Percentiles rank a stretch among this genome's conserved stretches.
Evolutionary conservation across 64 coral and sea anemone species (phyloP).

Genomic region (Montipora capricornis): DNA sequence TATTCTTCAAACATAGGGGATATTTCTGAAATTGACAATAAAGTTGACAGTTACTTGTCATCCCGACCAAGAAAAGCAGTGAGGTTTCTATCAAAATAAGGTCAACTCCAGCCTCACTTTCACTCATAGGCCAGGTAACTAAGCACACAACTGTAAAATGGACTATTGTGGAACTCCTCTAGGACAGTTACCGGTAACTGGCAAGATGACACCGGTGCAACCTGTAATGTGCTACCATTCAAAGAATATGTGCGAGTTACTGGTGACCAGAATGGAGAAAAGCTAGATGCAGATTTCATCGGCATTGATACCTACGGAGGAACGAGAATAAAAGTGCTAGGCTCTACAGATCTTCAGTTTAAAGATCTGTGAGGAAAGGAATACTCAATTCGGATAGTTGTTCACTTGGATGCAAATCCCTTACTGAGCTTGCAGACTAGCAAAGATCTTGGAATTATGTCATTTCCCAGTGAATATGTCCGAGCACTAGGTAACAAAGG

Average conservation of each 20-base stretch:
- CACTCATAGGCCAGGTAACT: too few species aligned
- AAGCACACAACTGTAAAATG: too few species aligned
- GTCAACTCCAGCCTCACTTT: too few species aligned
- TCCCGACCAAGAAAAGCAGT: too few species aligned
- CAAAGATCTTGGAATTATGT: background rate
- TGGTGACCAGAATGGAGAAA: background rate
- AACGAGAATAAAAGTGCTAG: background rate
- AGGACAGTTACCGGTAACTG: too few species aligned
- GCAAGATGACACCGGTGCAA: background rate
- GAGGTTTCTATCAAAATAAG: too few species aligned
- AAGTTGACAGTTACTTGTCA: too few species aligned
- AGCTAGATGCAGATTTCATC: background rate
- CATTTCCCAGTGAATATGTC: background rate
- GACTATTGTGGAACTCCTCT: too few species aligned
- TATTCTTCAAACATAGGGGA: too few species aligned
- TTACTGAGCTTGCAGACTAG: background rate
- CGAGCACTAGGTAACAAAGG: background rate
- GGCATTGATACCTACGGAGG: background rate
- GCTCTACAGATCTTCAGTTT: background rate
- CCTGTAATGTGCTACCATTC: background rate
- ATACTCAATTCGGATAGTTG: background rate
- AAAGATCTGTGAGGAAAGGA: background rate
- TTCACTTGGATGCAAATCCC: background rate
- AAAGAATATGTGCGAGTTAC: background rate
- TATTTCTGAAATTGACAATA: too few species aligned